Base-by-base conservation (phyloP, 2,113 vertebrate genomes). In the Candoia aspera region DNA sequence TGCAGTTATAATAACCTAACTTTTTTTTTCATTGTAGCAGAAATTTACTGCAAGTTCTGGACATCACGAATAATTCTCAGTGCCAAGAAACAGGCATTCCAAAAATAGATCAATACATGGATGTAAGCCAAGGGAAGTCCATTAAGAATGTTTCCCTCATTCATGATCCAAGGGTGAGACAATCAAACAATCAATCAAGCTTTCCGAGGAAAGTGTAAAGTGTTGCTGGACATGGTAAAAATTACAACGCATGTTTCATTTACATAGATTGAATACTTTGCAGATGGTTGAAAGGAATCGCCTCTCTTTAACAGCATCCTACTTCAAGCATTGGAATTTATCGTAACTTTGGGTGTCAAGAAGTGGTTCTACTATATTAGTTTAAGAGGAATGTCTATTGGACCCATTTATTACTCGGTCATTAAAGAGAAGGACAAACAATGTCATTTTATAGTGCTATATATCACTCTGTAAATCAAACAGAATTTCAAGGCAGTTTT, bases 341-440 rank as follows among this genome's bases (percentile, higher is more conserved):
- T 59, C 59, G 64, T 10, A 46, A 73, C 0, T 90, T 58, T 79
- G 49, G 33, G 54, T 33, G 86, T 33, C 19, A 90, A 55, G 3
- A 83, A 86, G 91, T 89, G 23, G 90, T 95, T 91, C 95, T 68
- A 93, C 23, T 92, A 90, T 54, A 29, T 87, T 86, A 87, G 19
- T 93, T 85, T 37, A 64, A 92, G 90, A 92, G 73, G 42, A 84
- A 93, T 29, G 84, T 49, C 60, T 86, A 6, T 91, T 91, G 91
- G 85, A 53, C 2, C 24, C 73, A 29, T 1, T 64, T 83, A 85
- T 2, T 93, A 37, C 29, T 53, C 6, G 19, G 1, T 90, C 33
- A 0, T 0, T 84, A 42, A 92, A 87, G 86, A 85, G 33, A 26
- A 0, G 17, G 55, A 87, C 62, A 5, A 89, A 17, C 1, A 10